Evolutionary conservation across 2,797 vertebrate genomes (phyloP), one percentile per base, ranked within the genome.

Genomic region (Brachymystax lenok): DNA sequence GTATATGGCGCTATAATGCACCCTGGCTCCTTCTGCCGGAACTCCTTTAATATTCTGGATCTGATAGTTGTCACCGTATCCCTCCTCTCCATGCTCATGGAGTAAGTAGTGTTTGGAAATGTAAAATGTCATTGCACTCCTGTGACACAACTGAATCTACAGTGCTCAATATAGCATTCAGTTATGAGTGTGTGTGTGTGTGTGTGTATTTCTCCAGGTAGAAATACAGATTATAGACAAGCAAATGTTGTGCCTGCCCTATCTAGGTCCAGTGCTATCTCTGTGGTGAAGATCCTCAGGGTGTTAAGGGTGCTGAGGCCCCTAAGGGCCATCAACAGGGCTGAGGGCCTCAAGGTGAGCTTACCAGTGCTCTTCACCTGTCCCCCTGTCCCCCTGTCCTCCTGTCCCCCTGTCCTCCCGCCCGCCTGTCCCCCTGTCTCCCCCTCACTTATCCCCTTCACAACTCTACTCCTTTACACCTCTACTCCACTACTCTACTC

Each of bases 21-120:
- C 92, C 94, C 96, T n/a, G 98, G 98, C 77, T 99, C 98, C 75
- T 99, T 99, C 93, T 99, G 98, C 78, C 95, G 98, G 69, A 99
- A 98, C 69, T 98, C 95, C 77, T 99, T 99, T 94, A 99, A 99
- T 85, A 98, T 99, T 72, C 92, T 99, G 0, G 98, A 99, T 87
- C 91, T 99, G 87, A 87, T 99, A 85, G 98, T 99, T 6, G 98
- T 99, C 0, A 93, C 96, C 0, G 98, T 99, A 63, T 99, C 98
- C 0, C 97, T 99, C 86, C 95, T 98, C 81, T 98, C 97, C 70
- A 96, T 96, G 95, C 95, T 95, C 77, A 94, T 97, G 1, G 93
- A 97, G 97, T 98, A 90, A 97, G 97, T 90, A 24, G 5, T 64
- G 7, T 59, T 70, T 69, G 5, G n/a, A 77, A 54, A 67, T 80